Evolutionary conservation across 2,113 vertebrate species (phyloP).

Genomic region (Myocastor coypus): DNA sequence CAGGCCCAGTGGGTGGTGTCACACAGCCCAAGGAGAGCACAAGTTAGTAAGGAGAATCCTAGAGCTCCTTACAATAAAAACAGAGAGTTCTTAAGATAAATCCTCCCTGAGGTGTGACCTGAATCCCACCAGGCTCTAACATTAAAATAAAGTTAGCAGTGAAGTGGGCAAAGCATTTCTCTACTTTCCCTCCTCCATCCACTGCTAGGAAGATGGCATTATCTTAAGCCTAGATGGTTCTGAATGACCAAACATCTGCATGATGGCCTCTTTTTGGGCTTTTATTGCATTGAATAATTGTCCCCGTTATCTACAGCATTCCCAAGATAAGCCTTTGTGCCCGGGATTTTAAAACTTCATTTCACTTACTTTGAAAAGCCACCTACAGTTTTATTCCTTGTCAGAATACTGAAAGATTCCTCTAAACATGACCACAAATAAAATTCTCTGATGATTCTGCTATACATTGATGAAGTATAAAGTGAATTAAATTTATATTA

Average conservation of each 20-base stretch:
- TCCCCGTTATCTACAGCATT: neutral
- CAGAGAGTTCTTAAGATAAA: neutral
- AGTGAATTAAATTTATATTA: neutral
- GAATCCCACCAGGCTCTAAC: neutral
- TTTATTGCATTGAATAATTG: conserved; percentile 16
- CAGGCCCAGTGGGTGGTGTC: neutral
- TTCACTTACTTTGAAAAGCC: conserved; percentile 12
- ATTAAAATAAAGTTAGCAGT: conserved; percentile 23
- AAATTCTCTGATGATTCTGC: neutral
- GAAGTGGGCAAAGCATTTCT: neutral
- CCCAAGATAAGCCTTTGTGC: neutral
- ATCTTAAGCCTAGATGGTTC: neutral
- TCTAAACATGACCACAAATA: neutral
- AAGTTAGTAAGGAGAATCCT: neutral
- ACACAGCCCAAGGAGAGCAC: neutral
- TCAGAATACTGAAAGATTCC: neutral
- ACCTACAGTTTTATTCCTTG: neutral
- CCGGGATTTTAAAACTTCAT: neutral
- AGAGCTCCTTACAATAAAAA: neutral
- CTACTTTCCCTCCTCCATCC: neutral
- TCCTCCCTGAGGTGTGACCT: neutral
- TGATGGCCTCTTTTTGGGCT: conserved; percentile 4
- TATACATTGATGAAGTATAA: neutral
- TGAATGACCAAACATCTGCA: conserved; percentile 17
- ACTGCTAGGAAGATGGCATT: neutral